Evolutionary conservation across 2,113 vertebrate species (phyloP).

Genomic region (Cepphus grylle): DNA sequence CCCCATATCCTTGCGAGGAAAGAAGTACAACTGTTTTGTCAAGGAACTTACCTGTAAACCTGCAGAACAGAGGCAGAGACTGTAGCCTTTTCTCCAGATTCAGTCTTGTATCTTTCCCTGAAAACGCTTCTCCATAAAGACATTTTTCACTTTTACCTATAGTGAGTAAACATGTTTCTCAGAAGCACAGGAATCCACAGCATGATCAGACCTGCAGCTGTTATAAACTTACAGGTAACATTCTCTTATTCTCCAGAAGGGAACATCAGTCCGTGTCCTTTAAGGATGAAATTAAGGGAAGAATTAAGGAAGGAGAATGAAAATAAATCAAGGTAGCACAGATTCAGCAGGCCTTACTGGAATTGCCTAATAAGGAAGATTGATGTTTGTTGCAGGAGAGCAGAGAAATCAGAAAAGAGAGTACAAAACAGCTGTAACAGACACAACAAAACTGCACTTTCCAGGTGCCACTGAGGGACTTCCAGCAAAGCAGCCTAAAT

Average conservation of each 20-base stretch:
- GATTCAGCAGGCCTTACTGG: background rate
- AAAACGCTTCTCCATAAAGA: background rate
- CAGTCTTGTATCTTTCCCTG: background rate
- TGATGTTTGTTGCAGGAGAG: background rate
- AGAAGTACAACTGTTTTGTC: background rate
- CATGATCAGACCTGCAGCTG: background rate
- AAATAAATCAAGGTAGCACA: background rate
- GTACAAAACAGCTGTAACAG: background rate
- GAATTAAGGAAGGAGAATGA: background rate
- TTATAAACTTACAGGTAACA: background rate
- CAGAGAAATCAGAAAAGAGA: background rate
- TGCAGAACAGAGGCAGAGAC: background rate
- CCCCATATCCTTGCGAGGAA: background rate
- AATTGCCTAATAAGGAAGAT: background rate
- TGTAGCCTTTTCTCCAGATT: background rate
- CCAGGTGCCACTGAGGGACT: background rate
- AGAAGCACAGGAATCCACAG: background rate
- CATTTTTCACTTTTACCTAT: background rate
- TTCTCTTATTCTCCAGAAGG: background rate
- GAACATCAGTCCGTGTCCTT: background rate
- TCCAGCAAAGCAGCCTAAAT: background rate
- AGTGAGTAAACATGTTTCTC: background rate
- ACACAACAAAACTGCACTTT: background rate
- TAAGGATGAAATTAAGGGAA: background rate
- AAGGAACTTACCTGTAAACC: background rate